phyloP scores from a whole-genome alignment of 2,113 vertebrate species.

The Ascaphus truei region DNA sequence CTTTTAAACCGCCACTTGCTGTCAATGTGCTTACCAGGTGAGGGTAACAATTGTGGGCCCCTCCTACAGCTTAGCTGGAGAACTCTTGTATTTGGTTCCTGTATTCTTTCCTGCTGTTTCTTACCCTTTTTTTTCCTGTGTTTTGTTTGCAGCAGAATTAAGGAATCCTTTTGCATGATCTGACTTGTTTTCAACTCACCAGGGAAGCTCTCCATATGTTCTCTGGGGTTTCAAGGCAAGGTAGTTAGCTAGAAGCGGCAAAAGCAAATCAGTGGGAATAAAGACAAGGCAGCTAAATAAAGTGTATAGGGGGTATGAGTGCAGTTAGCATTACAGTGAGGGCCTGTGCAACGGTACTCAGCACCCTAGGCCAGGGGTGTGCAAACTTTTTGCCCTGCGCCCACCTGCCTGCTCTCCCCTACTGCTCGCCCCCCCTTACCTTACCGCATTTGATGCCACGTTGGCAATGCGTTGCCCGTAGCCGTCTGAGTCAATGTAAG shows the following conservation, averaged over 20 bases:
- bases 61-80: conserved; percentile 41
- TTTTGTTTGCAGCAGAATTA: conserved; percentile 24
- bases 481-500: too few species aligned
- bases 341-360: too few species aligned
- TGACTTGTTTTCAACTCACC: not conserved
- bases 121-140: not conserved
- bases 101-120: accelerated
- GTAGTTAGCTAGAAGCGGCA: not conserved
- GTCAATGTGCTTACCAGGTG: not conserved
- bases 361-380: too few species aligned
- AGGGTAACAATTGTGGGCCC: conserved; percentile 35
- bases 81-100: not conserved
- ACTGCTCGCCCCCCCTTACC: too few species aligned
- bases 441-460: too few species aligned
- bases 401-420: too few species aligned
- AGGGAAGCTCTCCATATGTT: not conserved
- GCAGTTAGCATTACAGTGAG: too few species aligned
- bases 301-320: too few species aligned
- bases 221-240: not conserved
- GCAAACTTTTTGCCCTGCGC: too few species aligned
- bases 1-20: conserved; percentile 38
- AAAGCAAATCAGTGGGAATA: not conserved
- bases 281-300: too few species aligned
- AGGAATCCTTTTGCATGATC: not conserved
- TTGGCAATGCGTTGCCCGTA: too few species aligned